Conservation (phyloP, 2,888 invertebrate genomes). For the Cantharis rufa region DNA sequence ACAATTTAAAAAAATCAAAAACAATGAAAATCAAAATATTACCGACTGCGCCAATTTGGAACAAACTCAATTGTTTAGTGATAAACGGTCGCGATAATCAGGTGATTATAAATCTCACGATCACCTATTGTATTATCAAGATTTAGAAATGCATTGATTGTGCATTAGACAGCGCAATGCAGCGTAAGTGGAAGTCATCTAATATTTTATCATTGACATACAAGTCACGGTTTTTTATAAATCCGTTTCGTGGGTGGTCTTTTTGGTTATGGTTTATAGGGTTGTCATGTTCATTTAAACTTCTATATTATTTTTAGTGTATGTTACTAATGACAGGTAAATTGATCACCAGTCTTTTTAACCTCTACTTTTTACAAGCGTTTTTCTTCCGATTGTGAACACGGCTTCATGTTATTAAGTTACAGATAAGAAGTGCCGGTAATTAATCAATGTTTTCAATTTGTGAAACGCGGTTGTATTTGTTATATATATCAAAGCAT, state of each 20-base stretch:
- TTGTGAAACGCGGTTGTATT: background rate
- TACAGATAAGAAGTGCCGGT: background rate
- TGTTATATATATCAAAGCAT: background rate
- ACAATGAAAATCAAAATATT: background rate
- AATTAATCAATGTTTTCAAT: background rate
- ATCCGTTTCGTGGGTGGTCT: slow-evolving; percentile 22
- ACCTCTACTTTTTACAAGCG: background rate
- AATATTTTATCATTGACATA: slow-evolving; percentile 26
- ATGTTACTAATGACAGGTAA: slow-evolving; percentile 12
- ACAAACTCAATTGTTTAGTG: background rate
- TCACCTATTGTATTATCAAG: background rate
- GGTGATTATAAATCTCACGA: background rate
- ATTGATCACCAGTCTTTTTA: slow-evolving; percentile 15
- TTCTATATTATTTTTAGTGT: slow-evolving; percentile 11
- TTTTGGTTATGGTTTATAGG: slow-evolving; percentile 21
- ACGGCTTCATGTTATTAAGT: background rate
- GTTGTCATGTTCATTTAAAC: slow-evolving; percentile 17
- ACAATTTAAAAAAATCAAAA: background rate
- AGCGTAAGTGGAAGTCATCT: slow-evolving; percentile 2
- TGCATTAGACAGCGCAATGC: background rate
- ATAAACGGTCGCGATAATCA: background rate
- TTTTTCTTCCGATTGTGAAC: background rate
- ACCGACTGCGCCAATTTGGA: background rate
- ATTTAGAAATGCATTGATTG: background rate
- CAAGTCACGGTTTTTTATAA: background rate